Evolutionary conservation across 2,888 invertebrate genomes (phyloP), one percentile per base, ranked within the genome.

Genomic region (Halictus ligatus): DNA sequence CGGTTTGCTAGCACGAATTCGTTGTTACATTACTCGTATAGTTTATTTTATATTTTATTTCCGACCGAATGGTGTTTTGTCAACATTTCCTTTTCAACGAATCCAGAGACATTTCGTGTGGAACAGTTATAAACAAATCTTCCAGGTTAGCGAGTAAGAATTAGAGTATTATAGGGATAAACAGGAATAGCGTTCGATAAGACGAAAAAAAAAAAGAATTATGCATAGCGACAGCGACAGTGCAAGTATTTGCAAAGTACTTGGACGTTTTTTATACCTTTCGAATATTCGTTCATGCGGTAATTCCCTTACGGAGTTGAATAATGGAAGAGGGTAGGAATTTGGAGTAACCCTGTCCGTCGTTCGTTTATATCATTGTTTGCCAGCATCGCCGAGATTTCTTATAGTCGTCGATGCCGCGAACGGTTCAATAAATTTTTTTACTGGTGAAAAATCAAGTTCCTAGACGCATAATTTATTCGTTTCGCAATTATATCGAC

Each of bases 11-110:
- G 69, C 75, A 79, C 54, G 35, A 73, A 82, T 78, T 76, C 54
- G 35, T 82, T 82, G 86, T 85, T 88, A 82, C 46, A 73, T 95
- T 95, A 94, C 91, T 94, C 94, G 79, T 84, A 86, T 85, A 87
- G 75, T 90, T 86, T 85, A 84, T 85, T 83, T 84, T 71, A 58
- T 81, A 75, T 35, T 64, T 64, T 64, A 69, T 67, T 81, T 75
- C 60, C 78, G 81, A 69, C 71, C 84, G 74, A 64, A 60, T 80
- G 50, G 8, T 48, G 25, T 76, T 75, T 58, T 35, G 73, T 60
- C 12, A 18, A 35, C 40, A n/a, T 75, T 82, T 35, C 35, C 35
- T 35, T 74, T 69, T 78, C 8, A 54, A 54, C 12, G 3, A 29
- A 74, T 60, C 60, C 7, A 21, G 29, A 71, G 48, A n/a, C 60